phyloP scores from a whole-genome alignment of 2,113 vertebrate species.

The Sapajus apella region DNA sequence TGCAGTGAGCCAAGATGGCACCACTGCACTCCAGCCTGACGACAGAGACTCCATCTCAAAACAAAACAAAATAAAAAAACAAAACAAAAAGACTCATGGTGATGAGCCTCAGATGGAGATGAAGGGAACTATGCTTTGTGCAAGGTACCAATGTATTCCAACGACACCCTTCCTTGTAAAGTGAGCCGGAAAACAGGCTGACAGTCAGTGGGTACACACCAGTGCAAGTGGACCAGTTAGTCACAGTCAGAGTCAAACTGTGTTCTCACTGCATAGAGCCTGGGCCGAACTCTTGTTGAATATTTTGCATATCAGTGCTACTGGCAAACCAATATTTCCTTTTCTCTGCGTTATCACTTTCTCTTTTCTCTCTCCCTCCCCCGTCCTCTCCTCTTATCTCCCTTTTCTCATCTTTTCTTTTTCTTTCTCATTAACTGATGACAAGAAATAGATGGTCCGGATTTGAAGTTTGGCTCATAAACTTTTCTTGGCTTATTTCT shows the following conservation, averaged over 20 bases:
- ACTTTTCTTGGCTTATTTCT: neutral
- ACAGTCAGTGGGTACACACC: neutral
- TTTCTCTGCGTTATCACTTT: neutral
- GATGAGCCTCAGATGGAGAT: neutral
- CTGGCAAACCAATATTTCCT: neutral
- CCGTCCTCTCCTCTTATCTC: neutral
- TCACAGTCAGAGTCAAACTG: neutral
- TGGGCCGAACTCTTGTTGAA: neutral
- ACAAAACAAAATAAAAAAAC: no score
- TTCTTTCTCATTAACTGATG: neutral
- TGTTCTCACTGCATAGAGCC: neutral
- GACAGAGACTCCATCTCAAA: no score
- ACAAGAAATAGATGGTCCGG: neutral
- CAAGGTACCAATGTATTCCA: neutral
- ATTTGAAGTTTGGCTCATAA: neutral
- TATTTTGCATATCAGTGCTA: neutral
- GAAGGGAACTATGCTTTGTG: neutral
- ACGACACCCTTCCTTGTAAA: neutral
- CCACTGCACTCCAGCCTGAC: no score
- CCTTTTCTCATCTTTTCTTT: neutral
- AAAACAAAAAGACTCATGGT: neutral
- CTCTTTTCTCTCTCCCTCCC: neutral
- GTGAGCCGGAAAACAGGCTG: neutral
- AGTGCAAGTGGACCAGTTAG: neutral
- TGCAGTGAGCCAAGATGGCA: no score